A percentile compares a stretch with the other conserved stretches of the same genome.
These are phyloP conservation scores for Nephrotoma appendiculata DNA, from an alignment of 2,888 invertebrate genomes.

Conservation along the genomic window DNA sequence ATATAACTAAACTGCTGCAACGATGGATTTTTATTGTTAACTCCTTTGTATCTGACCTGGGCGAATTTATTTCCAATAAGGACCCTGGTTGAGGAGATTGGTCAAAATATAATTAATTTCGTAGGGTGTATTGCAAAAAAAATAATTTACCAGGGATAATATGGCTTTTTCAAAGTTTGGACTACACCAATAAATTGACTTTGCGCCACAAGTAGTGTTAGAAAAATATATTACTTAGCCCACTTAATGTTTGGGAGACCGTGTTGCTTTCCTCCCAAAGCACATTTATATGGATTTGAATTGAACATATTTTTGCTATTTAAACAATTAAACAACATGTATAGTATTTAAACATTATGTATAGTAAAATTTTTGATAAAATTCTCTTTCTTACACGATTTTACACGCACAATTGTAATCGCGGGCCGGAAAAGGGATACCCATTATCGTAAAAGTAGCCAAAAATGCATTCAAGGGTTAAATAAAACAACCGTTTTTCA, in stretches of 20 bases:
- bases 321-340: not conserved
- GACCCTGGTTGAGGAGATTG: not conserved
- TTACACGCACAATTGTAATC: no score
- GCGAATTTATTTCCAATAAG: not conserved
- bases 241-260: not conserved
- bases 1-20: not conserved
- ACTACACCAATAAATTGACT: not conserved
- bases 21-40: not conserved
- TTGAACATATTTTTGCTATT: not conserved
- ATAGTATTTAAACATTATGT: not conserved
- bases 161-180: not conserved
- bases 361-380: no score
- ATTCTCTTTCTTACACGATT: no score
- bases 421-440: no score
- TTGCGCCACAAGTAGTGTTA: not conserved
- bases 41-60: not conserved
- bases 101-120: not conserved
- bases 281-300: not conserved
- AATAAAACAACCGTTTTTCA: not conserved
- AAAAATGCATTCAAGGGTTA: not conserved
- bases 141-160: not conserved
- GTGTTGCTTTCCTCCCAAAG: not conserved
- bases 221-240: not conserved
- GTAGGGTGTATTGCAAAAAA: not conserved
- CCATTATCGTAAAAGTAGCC: not conserved